Evolutionary conservation across 92 coral and sea anemone species (phyloP).

Genomic region (Actinernus sp.): DNA sequence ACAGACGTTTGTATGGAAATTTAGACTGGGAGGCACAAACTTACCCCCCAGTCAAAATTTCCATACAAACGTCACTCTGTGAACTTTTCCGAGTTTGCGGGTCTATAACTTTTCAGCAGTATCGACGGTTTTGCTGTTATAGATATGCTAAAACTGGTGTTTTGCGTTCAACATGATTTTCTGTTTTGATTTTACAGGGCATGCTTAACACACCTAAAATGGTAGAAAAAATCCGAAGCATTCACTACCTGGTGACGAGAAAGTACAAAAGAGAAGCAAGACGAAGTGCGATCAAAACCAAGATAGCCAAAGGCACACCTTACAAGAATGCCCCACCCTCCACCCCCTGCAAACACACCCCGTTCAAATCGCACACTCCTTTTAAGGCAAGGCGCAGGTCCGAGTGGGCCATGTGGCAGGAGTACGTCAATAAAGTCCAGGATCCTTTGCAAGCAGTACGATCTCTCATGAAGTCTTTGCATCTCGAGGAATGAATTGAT

Average conservation of each 20-base stretch:
- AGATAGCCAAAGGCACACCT: slow-evolving; percentile 37
- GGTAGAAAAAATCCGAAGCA: slow-evolving; percentile 69
- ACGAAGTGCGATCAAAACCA: slow-evolving; percentile 69
- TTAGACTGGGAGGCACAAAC: too few species aligned
- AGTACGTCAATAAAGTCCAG: slow-evolving; percentile 49
- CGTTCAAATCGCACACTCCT: slow-evolving; percentile 62
- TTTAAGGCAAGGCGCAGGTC: slow-evolving; percentile 36
- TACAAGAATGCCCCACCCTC: slow-evolving; percentile 46
- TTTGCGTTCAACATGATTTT: too few species aligned
- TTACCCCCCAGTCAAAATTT: too few species aligned
- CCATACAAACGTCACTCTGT: too few species aligned
- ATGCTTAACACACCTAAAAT: slow-evolving; percentile 69
- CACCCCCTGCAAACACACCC: slow-evolving; percentile 71
- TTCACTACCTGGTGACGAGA: slow-evolving; percentile 75
- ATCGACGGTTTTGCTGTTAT: too few species aligned
- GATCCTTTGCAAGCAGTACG: slow-evolving; percentile 91
- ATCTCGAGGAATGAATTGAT: too few species aligned
- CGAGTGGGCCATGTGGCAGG: slow-evolving; percentile 66
- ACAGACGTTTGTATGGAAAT: too few species aligned
- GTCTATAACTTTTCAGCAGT: too few species aligned
- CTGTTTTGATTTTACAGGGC: slow-evolving; percentile 40
- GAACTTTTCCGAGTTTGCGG: too few species aligned
- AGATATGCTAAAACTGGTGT: too few species aligned
- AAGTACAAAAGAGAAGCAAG: slow-evolving; percentile 81
- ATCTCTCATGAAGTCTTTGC: slow-evolving; percentile 49